Base-by-base conservation (phyloP, 2,888 invertebrate genomes). In the Tipula lateralis region DNA sequence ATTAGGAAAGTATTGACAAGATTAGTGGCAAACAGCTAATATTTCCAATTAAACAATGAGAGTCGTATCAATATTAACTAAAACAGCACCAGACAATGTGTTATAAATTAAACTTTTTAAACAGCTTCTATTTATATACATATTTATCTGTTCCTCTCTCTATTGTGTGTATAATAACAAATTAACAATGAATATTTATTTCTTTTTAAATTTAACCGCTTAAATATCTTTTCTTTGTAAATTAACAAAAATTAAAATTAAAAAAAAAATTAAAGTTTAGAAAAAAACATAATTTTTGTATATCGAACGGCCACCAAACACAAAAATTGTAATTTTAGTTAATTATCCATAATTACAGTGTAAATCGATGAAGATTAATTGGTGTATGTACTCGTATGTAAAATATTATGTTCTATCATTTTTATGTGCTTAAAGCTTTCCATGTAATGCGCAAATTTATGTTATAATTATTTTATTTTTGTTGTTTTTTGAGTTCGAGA, bases 121-220 rank as follows among this genome's bases (percentile, higher is more conserved):
- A 24, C 24, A 66, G 66, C 24, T 66, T 66, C 66, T 66, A 66
- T n/a, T n/a, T n/a, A n/a, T n/a, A n/a, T n/a, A n/a, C n/a, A n/a
- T 66, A 66, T 66, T 66, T 66, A 19, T 66, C 24, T 9, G 12
- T 66, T 24, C 66, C 66, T 12, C 66, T 24, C 9, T 66, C 19
- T 66, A 24, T 66, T 66, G 2, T 66, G 3, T 66, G 16, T 50
- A 50, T 16, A 66, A 66, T 66, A 66, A 66, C 66, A 66, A 24
- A 66, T 66, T 66, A 66, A 66, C 66, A 66, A 66, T 66, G 66
- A 66, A 66, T 24, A 66, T 66, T 66, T 66, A 66, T 66, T 66
- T 66, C 66, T 24, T 66, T 66, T 66, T 66, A 66, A 66, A 66
- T 66, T 66, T 19, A 66, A 66, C 66, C 66, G 66, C 66, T 66